These are phyloP conservation scores for Nycteola revayana DNA, from an alignment of 2,888 invertebrate species.

Conservation along the genomic window DNA sequence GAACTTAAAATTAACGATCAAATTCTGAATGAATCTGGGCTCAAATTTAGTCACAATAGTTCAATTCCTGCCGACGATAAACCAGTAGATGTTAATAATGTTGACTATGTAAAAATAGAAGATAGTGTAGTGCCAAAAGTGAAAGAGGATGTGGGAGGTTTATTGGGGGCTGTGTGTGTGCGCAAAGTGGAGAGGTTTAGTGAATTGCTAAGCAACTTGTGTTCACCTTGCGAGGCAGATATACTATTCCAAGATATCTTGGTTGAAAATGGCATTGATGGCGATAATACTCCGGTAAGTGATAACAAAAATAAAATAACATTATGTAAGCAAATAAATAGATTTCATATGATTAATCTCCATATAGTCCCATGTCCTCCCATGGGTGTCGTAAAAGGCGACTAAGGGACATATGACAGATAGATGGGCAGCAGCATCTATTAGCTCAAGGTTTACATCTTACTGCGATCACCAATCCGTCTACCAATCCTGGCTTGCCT, in stretches of 20 bases:
- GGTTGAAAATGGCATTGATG: slow-evolving; percentile 66
- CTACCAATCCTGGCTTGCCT: no score
- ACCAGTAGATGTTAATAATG: slow-evolving; percentile 46
- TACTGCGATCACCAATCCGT: no score
- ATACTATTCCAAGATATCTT: slow-evolving; percentile 72
- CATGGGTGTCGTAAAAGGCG: no score
- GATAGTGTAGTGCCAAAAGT: slow-evolving; percentile 71
- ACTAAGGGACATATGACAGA: no score
- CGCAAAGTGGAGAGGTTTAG: slow-evolving; percentile 77
- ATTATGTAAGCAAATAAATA: no score
- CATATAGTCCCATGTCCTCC: no score
- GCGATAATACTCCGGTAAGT: no score
- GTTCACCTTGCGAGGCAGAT: slow-evolving; percentile 75
- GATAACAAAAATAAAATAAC: no score
- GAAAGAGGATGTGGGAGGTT: slow-evolving; percentile 56
- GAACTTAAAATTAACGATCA: slow-evolving; percentile 46
- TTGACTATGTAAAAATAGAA: slow-evolving; percentile 47
- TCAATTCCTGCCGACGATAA: slow-evolving; percentile 53
- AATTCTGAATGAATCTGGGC: slow-evolving; percentile 37
- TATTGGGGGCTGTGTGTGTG: slow-evolving; percentile 74
- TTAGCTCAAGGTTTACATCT: no score
- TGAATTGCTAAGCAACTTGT: slow-evolving; percentile 77
- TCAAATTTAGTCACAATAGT: slow-evolving; percentile 59
- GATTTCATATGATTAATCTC: no score
- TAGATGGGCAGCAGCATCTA: no score